phyloP scores from a whole-genome alignment of 2,888 invertebrate species.

The Pedicia rivosa region DNA sequence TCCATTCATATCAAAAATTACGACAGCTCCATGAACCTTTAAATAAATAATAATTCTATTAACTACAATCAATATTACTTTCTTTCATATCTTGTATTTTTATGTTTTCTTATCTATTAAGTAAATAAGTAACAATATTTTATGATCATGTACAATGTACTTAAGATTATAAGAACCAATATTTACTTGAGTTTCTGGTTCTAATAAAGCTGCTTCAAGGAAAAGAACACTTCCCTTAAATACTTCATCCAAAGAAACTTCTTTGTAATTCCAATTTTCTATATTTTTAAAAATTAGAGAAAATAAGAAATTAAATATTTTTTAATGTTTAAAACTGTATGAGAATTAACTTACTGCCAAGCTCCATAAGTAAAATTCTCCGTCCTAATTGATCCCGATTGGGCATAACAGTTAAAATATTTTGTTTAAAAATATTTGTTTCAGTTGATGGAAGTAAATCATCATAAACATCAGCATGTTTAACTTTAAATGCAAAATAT shows the following conservation, averaged over 20 bases:
- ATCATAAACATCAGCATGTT: conserved; percentile 57
- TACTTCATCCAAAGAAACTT: conserved; percentile 62
- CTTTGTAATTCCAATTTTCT: conserved; percentile 74
- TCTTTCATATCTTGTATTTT: too few relatives aligned
- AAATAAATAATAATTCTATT: not conserved
- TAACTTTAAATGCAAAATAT: conserved; percentile 66
- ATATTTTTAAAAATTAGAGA: conserved; percentile 13
- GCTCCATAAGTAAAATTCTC: conserved; percentile 57
- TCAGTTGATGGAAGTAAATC: conserved; percentile 55
- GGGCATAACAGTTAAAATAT: conserved; percentile 62
- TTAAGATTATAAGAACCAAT: not conserved
- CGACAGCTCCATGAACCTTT: conserved; percentile 48
- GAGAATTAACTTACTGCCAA: conserved; percentile 51
- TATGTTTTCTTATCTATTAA: too few relatives aligned
- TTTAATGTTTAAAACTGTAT: conserved; percentile 1
- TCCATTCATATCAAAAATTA: conserved; percentile 77
- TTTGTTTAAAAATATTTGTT: conserved; percentile 59
- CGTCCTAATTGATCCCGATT: conserved; percentile 66
- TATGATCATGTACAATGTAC: too few relatives aligned
- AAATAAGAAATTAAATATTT: not conserved
- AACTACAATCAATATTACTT: too few relatives aligned
- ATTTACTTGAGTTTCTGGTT: conserved; percentile 51
- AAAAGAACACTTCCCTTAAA: conserved; percentile 69
- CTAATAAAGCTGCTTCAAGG: conserved; percentile 67
- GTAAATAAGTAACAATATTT: too few relatives aligned